Conservation (phyloP, 2,888 invertebrate genomes). For the Drosophila mulleri region DNA sequence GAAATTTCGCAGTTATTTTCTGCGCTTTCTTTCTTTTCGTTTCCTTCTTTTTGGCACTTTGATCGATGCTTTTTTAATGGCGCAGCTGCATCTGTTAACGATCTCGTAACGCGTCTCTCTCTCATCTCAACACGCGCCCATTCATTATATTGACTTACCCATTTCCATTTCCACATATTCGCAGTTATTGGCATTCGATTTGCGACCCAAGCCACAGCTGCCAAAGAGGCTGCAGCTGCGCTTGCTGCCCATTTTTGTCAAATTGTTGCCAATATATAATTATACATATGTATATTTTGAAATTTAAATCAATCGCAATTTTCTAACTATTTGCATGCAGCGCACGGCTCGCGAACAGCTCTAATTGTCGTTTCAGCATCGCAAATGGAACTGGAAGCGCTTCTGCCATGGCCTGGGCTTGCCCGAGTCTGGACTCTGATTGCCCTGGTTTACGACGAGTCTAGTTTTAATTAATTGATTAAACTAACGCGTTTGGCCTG, state of each 20-base stretch:
- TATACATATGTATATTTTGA: background rate
- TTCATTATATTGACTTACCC: conserved; percentile 60
- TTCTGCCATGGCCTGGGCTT: conserved; percentile 10
- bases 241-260: conserved; percentile 49
- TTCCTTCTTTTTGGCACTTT: conserved; percentile 32
- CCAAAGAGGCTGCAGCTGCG: conserved; percentile 61
- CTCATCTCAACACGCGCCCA: background rate
- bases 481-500: conserved; percentile 54
- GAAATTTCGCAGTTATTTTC: conserved; percentile 35
- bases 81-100: conserved; percentile 56
- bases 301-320: conserved; percentile 13
- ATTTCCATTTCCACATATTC: conserved; percentile 77
- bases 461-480: conserved; percentile 74
- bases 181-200: conserved; percentile 30
- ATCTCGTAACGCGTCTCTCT: conserved; percentile 15
- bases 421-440: conserved; percentile 14
- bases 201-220: conserved; percentile 47
- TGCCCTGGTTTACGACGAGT: conserved; percentile 54
- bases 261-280: background rate
- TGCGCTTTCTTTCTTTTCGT: conserved; percentile 1
- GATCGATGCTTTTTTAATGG: conserved; percentile 77
- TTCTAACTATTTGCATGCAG: conserved; percentile 38
- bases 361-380: conserved; percentile 79
- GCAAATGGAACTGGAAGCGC: conserved; percentile 67
- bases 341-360: conserved; percentile 36